Base-by-base conservation (phyloP, 23 tunicate species). In the Clavelina lepadiformis region DNA sequence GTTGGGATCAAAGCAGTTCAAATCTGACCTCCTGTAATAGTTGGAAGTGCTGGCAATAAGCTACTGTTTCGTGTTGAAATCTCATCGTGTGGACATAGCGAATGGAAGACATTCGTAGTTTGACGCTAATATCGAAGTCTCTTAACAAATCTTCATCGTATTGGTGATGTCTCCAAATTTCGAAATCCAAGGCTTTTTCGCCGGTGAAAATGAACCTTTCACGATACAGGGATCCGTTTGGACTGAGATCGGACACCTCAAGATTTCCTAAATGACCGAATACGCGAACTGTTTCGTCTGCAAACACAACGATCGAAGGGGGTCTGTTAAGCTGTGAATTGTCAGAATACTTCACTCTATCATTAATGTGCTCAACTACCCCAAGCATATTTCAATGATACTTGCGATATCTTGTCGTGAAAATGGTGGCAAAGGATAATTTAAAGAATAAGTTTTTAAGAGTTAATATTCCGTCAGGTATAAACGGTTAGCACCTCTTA, bases 11-110 rank as follows among this genome's bases (percentile, higher is more conserved):
- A 15, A 15, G 13, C 6, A 21, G 20, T 2, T 28, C 32, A 8
- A 5, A 3, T 22, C 28, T 49, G 32, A 94, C 88, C 73, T 94
- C 99, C 52, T 86, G 95, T 19, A 94, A 67, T 69, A 86, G 99
- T 63, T 94, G 99, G 46, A 94, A 94, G 57, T 94, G 95, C 31
- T 91, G 95, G 69, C 74, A 65, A 55, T 57, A 94, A 1, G 99
- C 95, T 21, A 86, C 71, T n/a, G 78, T 69, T 70, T 94, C 99
- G 49, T 82, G 70, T 47, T 94, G 99, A 64, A 94, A 94, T n/a
- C 99, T 51, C n/a, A 86, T 95, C 26, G 99, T 94, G 68, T 94
- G 99, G 28, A 87, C 75, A 46, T 94, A 94, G 19, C 88, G 36
- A 23, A 94, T 86, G 6, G 88, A 75, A 3, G 88, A 69, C 99